Evolutionary conservation across 2,888 invertebrate genomes (phyloP).

Genomic region (Cephus pulcher): DNA sequence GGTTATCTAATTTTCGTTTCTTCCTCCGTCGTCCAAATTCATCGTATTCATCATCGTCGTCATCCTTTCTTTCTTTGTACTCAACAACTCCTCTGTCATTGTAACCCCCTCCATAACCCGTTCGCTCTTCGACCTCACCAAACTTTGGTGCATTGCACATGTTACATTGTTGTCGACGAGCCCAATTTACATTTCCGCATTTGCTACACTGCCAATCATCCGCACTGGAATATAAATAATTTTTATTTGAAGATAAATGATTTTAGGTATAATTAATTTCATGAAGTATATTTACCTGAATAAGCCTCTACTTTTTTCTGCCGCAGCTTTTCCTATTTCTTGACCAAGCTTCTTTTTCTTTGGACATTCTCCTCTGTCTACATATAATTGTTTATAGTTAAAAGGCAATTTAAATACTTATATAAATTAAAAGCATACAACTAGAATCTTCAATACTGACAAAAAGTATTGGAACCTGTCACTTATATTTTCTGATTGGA

Average conservation of each 20-base stretch:
- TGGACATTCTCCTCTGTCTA: slow-evolving; percentile 67
- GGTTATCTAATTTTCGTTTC: slow-evolving; percentile 69
- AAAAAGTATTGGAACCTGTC: not conserved
- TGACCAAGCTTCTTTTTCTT: slow-evolving; percentile 89
- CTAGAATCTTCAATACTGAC: not conserved
- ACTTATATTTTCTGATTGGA: not conserved
- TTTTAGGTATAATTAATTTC: slow-evolving; percentile 1
- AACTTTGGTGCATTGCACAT: slow-evolving; percentile 99
- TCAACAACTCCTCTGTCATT: slow-evolving; percentile 97
- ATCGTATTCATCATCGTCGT: slow-evolving; percentile 95
- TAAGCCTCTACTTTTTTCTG: slow-evolving; percentile 97
- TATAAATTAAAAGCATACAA: not conserved
- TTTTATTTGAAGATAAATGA: not conserved
- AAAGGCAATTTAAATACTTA: not conserved
- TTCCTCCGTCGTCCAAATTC: slow-evolving; percentile 82
- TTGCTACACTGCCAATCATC: slow-evolving; percentile 99
- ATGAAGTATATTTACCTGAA: slow-evolving; percentile 65
- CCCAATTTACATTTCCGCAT: slow-evolving; percentile 99
- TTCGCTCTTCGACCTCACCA: slow-evolving; percentile 88
- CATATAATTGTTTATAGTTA: slow-evolving; percentile 17
- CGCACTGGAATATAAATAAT: slow-evolving; percentile 76
- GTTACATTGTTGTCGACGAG: slow-evolving; percentile 94
- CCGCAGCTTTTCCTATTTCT: slow-evolving; percentile 98
- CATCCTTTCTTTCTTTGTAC: slow-evolving; percentile 87
- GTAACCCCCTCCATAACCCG: slow-evolving; percentile 89